Conservation (phyloP, 37 sponge, comb jelly and placozoan genomes). For the Axinella damicornis region DNA sequence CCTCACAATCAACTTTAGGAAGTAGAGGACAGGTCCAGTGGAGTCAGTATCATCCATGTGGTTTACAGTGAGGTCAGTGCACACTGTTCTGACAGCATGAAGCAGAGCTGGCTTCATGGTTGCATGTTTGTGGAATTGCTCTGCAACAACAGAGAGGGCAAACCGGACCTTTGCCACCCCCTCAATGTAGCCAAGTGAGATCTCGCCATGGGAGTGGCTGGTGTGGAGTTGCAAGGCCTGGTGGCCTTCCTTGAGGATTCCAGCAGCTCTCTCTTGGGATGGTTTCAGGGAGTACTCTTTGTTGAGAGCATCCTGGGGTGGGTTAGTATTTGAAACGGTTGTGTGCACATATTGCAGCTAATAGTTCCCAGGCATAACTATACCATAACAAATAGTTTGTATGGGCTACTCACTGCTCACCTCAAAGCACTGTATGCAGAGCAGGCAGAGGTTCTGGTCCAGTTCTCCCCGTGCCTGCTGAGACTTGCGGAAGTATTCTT, state of each 20-base stretch:
- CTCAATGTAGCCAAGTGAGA: constrained; percentile 51
- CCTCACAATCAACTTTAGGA: constrained; percentile 69
- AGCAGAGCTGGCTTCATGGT: neutral
- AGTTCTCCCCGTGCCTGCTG: neutral
- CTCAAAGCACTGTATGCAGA: constrained; percentile 83
- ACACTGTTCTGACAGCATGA: constrained; percentile 1
- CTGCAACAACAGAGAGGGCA: constrained; percentile 48
- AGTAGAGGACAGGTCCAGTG: constrained; percentile 47
- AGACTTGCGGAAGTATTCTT: constrained; percentile 54
- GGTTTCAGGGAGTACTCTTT: constrained; percentile 25
- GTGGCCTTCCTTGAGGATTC: constrained; percentile 8
- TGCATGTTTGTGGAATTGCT: constrained; percentile 6
- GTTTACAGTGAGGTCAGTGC: constrained; percentile 24
- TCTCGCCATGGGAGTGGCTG: neutral
- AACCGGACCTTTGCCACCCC: constrained; percentile 58
- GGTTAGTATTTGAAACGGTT: too few relatives aligned
- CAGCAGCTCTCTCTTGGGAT: neutral
- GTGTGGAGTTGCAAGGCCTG: neutral
- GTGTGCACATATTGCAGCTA: too few relatives aligned
- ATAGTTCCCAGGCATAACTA: too few relatives aligned
- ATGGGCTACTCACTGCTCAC: constrained; percentile 23
- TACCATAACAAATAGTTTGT: too few relatives aligned
- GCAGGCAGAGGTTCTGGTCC: constrained; percentile 53
- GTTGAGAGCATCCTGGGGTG: constrained; percentile 60
- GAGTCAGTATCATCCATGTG: constrained; percentile 18